These are phyloP conservation scores for Heliconius charithonia DNA, from an alignment of 2,888 invertebrate species.

Conservation along the genomic window DNA sequence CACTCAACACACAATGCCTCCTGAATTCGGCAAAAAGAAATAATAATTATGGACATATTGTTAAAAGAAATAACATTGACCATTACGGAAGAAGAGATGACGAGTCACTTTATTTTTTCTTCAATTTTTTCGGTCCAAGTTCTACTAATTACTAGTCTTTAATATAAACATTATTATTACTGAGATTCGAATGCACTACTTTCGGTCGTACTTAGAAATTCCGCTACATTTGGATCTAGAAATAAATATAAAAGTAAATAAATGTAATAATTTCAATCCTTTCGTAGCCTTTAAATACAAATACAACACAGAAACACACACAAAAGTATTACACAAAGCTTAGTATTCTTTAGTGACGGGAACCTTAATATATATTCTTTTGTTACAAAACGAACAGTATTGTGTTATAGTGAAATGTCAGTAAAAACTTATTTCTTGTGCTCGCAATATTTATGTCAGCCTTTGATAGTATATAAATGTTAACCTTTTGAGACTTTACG, in stretches of 20 bases:
- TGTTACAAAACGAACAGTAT: conserved; percentile 44
- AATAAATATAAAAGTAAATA: too few species aligned
- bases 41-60: too few species aligned
- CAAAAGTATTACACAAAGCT: conserved; percentile 21
- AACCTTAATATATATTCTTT: conserved; percentile 32
- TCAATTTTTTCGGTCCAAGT: not conserved
- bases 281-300: not conserved
- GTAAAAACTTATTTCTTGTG: conserved; percentile 47
- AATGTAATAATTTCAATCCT: too few species aligned
- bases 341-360: conserved; percentile 14
- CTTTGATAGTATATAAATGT: conserved; percentile 57
- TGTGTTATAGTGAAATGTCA: conserved; percentile 48
- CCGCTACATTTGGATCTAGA: too few species aligned
- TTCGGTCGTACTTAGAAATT: not conserved
- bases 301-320: conserved; percentile 26
- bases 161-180: not conserved
- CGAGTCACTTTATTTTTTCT: not conserved
- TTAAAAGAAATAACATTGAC: too few species aligned
- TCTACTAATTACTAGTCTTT: not conserved
- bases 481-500: conserved; percentile 59
- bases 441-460: conserved; percentile 46
- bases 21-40: too few species aligned
- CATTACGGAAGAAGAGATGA: too few species aligned
- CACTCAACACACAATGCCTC: too few species aligned
- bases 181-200: not conserved